These are phyloP conservation scores for Muschampia plurimacula DNA, from an alignment of 2,888 invertebrate species.

Conservation along the genomic window DNA sequence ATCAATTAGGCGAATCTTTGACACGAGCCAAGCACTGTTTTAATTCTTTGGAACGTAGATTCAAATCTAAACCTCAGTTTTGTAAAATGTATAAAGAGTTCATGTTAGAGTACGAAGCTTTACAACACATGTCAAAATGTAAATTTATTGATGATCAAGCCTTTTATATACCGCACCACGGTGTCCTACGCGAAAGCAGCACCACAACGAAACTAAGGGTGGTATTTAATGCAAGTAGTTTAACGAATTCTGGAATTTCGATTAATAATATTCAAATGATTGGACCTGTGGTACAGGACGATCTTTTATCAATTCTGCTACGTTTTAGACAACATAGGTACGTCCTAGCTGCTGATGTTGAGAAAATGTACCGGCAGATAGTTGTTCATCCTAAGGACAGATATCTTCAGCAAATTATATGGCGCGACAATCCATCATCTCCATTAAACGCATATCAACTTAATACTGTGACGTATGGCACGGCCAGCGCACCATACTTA, in stretches of 20 bases:
- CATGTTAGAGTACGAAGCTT: background rate
- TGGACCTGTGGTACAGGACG: background rate
- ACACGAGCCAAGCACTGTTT: background rate
- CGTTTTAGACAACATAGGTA: background rate
- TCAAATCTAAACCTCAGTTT: background rate
- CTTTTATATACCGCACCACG: background rate
- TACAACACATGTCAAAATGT: background rate
- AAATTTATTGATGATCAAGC: background rate
- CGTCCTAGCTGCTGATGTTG: background rate
- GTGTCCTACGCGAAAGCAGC: background rate
- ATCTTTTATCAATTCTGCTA: background rate
- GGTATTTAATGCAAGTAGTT: background rate
- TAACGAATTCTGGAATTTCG: background rate
- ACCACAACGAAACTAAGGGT: background rate
- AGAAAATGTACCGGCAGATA: background rate
- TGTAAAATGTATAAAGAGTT: background rate
- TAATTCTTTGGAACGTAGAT: background rate
- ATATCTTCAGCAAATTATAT: slow-evolving; percentile 1
- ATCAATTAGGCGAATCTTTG: background rate
- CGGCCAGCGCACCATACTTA: background rate
- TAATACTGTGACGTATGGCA: background rate
- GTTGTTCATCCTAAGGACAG: background rate
- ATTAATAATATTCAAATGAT: background rate
- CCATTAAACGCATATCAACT: slow-evolving; percentile 4
- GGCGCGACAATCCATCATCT: background rate